Evolutionary conservation across 2,797 vertebrate genomes (phyloP).

Genomic region (Phyllotis vaccarum): DNA sequence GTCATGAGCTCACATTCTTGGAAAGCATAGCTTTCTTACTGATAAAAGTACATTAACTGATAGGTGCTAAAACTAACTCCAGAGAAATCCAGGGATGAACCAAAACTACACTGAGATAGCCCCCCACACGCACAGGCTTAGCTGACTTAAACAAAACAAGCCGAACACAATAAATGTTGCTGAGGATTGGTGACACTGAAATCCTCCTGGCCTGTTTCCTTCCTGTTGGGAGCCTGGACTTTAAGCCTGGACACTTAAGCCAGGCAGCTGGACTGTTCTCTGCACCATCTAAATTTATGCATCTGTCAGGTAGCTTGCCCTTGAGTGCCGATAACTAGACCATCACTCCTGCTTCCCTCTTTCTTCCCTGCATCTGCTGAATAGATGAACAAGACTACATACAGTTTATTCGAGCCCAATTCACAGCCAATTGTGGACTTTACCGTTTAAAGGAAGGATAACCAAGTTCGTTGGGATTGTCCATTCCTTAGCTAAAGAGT

Average conservation of each 20-base stretch:
- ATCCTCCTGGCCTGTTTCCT: neutral
- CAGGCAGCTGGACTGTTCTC: neutral
- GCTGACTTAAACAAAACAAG: neutral
- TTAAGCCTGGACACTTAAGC: neutral
- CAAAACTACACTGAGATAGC: neutral
- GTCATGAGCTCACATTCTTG: neutral
- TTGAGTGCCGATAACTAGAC: neutral
- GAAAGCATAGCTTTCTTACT: neutral
- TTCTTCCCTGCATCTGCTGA: neutral
- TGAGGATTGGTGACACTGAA: neutral
- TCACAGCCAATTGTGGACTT: neutral
- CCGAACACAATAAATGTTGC: neutral
- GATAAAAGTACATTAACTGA: slow-evolving; percentile 1
- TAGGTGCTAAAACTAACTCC: neutral
- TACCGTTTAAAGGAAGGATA: neutral
- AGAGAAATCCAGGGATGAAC: neutral
- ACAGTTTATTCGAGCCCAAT: neutral
- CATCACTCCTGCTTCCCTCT: neutral
- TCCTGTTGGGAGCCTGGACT: neutral
- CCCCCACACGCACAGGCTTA: neutral
- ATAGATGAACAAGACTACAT: neutral
- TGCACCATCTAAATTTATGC: neutral
- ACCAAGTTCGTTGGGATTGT: neutral
- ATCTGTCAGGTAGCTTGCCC: no score
- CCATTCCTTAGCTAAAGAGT: neutral